phyloP scores from a whole-genome alignment of 2,888 invertebrate genomes.

The Dyspetes luteomarginatus region DNA sequence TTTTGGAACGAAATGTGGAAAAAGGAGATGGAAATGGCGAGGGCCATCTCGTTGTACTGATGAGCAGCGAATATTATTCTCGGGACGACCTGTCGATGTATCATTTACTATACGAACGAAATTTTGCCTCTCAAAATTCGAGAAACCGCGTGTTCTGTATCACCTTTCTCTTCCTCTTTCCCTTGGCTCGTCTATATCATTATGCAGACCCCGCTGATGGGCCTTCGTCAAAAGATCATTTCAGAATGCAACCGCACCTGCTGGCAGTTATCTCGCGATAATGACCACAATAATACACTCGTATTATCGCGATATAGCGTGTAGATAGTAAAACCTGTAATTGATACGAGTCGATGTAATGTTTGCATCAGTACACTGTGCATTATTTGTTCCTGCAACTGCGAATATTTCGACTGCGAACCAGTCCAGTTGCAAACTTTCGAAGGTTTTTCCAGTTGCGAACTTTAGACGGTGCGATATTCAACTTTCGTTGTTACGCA shows the following conservation, averaged over 20 bases:
- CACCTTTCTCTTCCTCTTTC: background rate
- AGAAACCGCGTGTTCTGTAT: background rate
- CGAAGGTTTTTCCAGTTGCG: background rate
- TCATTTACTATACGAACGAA: background rate
- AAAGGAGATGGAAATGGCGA: slow-evolving; percentile 31
- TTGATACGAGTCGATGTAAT: slow-evolving; percentile 6
- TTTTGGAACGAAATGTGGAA: slow-evolving; percentile 11
- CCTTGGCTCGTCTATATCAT: background rate
- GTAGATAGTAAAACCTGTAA: background rate
- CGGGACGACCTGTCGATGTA: slow-evolving; percentile 52
- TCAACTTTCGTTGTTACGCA: background rate
- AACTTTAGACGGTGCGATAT: background rate
- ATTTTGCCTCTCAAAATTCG: slow-evolving; percentile 19
- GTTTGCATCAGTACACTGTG: background rate
- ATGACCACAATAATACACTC: slow-evolving; percentile 25
- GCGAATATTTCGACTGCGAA: background rate
- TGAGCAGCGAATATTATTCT: slow-evolving; percentile 69
- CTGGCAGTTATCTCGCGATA: background rate
- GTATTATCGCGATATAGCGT: background rate
- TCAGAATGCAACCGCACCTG: slow-evolving; percentile 33
- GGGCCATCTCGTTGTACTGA: slow-evolving; percentile 24
- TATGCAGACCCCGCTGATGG: slow-evolving; percentile 14
- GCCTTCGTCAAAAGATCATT: slow-evolving; percentile 37
- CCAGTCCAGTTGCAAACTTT: background rate
- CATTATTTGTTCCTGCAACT: background rate